phyloP scores from a whole-genome alignment of 2,888 invertebrate genomes.

The Stenoptilia bipunctidactyla region DNA sequence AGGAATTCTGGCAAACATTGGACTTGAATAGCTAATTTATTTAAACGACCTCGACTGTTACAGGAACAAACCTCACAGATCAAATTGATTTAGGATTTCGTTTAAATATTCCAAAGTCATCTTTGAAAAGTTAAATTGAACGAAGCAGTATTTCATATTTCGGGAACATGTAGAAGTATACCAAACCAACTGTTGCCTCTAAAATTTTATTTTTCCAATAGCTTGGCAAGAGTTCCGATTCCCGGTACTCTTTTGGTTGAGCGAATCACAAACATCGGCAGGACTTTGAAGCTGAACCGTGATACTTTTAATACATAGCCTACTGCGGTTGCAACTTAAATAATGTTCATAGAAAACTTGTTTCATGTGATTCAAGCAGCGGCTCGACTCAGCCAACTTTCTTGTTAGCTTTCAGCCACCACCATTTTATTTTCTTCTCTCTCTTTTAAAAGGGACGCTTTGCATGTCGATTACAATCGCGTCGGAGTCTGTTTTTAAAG shows the following conservation, averaged over 20 bases:
- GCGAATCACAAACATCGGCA: slow-evolving; percentile 50
- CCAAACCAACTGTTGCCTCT: slow-evolving; percentile 53
- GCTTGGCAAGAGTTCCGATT: slow-evolving; percentile 47
- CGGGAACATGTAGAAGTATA: slow-evolving; percentile 19
- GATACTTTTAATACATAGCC: slow-evolving; percentile 53
- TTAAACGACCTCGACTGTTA: slow-evolving; percentile 25
- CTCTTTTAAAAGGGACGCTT: slow-evolving; percentile 47
- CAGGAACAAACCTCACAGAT: not conserved
- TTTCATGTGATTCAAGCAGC: slow-evolving; percentile 37
- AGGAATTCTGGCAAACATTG: slow-evolving; percentile 52
- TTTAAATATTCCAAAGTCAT: not conserved
- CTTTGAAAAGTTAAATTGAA: not conserved
- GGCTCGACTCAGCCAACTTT: slow-evolving; percentile 42
- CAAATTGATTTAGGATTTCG: not conserved
- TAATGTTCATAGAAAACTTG: slow-evolving; percentile 57
- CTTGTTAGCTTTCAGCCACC: slow-evolving; percentile 43
- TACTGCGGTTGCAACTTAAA: slow-evolving; percentile 49
- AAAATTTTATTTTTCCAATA: slow-evolving; percentile 51
- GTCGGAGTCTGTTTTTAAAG: slow-evolving; percentile 42
- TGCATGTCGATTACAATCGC: slow-evolving; percentile 50
- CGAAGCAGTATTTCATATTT: not conserved
- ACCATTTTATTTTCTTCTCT: slow-evolving; percentile 40
- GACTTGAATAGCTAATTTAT: slow-evolving; percentile 49
- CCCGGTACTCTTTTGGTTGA: slow-evolving; percentile 31
- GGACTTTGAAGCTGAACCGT: slow-evolving; percentile 50